Evolutionary conservation across 1,140 invertebrate species (phyloP).

Genomic region (Batillaria attramentaria): DNA sequence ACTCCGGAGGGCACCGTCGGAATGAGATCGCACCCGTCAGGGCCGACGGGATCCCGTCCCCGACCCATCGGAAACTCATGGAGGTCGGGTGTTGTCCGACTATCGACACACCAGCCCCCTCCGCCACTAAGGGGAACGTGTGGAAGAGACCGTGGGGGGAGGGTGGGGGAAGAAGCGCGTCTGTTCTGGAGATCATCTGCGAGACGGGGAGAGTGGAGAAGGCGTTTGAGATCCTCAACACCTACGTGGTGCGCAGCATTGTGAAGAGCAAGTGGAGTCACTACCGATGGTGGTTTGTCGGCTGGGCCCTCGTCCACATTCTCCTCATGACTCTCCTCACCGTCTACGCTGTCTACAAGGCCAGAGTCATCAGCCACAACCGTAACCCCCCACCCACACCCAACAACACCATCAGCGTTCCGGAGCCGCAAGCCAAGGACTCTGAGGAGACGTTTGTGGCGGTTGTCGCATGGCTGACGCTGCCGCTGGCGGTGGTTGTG

Average conservation of each 20-base stretch:
- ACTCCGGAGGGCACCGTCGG: not conserved
- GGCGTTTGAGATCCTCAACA: conserved; percentile 47
- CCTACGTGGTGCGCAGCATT: conserved; percentile 40
- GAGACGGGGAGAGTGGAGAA: conserved; percentile 35
- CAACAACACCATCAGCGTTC: not conserved
- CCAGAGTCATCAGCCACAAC: conserved; percentile 11
- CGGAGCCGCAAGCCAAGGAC: too few relatives aligned
- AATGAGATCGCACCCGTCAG: not conserved
- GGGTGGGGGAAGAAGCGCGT: not conserved
- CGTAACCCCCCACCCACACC: not conserved
- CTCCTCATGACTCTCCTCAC: conserved; percentile 47
- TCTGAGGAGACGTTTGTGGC: not conserved
- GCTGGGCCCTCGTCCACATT: conserved; percentile 47
- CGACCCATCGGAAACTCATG: not conserved
- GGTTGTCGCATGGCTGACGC: not conserved
- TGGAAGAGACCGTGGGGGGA: not conserved
- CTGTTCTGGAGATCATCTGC: conserved; percentile 50
- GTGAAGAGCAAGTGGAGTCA: conserved; percentile 52
- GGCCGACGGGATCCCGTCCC: conserved; percentile 8
- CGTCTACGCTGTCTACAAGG: conserved; percentile 40
- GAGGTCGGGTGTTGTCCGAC: conserved; percentile 8
- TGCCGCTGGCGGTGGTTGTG: conserved; percentile 6
- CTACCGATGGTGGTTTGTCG: conserved; percentile 41
- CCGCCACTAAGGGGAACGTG: not conserved
- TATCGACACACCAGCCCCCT: not conserved